A percentile compares a stretch with the other conserved stretches of the same genome.
Evolutionary conservation across 2,888 invertebrate species (phyloP).

Genomic region (Polymixis lichenea): DNA sequence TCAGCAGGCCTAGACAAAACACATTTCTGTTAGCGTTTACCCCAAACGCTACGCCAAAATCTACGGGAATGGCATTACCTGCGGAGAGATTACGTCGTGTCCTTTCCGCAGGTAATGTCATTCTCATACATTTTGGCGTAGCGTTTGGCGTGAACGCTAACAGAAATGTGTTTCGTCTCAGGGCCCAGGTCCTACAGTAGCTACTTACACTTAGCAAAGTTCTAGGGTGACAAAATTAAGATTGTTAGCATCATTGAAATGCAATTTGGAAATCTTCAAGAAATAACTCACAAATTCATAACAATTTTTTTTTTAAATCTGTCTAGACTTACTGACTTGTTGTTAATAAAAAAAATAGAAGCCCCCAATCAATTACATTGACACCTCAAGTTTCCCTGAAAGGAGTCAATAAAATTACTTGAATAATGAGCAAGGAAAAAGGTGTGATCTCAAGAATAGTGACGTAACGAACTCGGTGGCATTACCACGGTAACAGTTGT

Average conservation of each 20-base stretch:
- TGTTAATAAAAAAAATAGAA: not conserved
- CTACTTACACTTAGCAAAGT: not conserved
- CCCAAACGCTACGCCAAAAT: no score
- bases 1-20: no score
- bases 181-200: no score
- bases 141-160: no score
- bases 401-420: slow-evolving; percentile 32
- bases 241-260: not conserved
- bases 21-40: no score
- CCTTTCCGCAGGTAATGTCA: no score
- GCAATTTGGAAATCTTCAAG: not conserved
- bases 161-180: no score
- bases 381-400: slow-evolving; percentile 26
- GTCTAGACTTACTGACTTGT: no score
- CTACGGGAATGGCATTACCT: no score
- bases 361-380: not conserved
- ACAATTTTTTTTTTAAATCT: no score
- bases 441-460: slow-evolving; percentile 9
- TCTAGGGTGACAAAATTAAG: not conserved
- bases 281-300: not conserved
- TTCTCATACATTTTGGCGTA: no score
- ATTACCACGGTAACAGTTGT: not conserved
- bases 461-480: slow-evolving; percentile 4
- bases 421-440: slow-evolving; percentile 31
- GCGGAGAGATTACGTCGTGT: no score